Base-by-base conservation (phyloP, 2,797 vertebrate genomes). In the Gobionotothen gibberifrons region DNA sequence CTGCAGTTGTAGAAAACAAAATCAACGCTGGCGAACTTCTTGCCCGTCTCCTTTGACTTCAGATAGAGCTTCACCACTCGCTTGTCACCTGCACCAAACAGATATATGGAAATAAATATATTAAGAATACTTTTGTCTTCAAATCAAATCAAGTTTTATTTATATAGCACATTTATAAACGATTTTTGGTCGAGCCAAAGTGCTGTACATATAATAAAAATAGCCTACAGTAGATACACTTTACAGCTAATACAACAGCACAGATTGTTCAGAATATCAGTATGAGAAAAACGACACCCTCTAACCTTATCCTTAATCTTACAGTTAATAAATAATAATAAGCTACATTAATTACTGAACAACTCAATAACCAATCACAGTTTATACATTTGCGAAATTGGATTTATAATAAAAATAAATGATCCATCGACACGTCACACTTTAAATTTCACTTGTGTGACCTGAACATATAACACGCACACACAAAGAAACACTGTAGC, bases 1-100 rank as follows among this genome's bases (percentile, higher is more conserved):
- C 97, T 99, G 95, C 98, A 99, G 93, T 99, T 99, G 94, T 99
- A 99, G 91, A 99, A 99, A 64, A 99, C 96, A 63, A 99, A 98
- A 92, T 99, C 96, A 43, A 98, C 97, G 0, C 96, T 96, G 3
- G 97, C 97, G 16, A 99, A 99, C 89, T 97, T 98, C 93, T 97
- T 98, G 47, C 97, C 97, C 0, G 97, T 99, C 87, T 99, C 98
- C 84, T 97, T 98, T 29, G 98, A 99, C 81, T 98, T 99, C 66
- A 99, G 93, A 86, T 97, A 98, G 43, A 99, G 97, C 83, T 98
- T 98, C 86, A 99, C 96, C 83, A 98, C 96, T 4, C 97, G 94
- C 84, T 97, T 98, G 93, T 97, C 97, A 48, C 97, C 98, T 99
- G 84, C 5, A 72, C 0, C 17, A 69, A 46, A 73, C 17, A 63